A percentile compares a stretch with the other conserved stretches of the same genome.
phyloP scores from a whole-genome alignment of 2,113 vertebrate genomes.

The Pterophyllum scalare region DNA sequence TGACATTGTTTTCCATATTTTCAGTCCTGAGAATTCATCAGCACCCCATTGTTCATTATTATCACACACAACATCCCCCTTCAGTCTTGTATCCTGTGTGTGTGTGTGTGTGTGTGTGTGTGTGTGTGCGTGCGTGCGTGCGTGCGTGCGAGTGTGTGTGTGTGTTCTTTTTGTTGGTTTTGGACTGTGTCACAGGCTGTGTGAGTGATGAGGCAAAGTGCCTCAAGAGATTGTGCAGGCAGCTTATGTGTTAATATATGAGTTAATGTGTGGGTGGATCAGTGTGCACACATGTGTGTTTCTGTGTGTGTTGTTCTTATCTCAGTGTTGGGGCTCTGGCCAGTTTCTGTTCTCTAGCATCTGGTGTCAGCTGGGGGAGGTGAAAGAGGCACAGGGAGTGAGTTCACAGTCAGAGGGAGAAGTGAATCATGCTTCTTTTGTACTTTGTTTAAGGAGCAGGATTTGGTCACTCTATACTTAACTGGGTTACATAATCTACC shows the following conservation, averaged over 20 bases:
- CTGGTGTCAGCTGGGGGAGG: constrained; percentile 41
- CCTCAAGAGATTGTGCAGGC: not conserved
- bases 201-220: constrained; percentile 14
- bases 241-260: not conserved
- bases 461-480: not conserved
- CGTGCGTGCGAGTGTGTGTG: not conserved
- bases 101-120: not conserved
- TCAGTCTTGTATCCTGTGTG: constrained; percentile 45
- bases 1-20: constrained; percentile 27
- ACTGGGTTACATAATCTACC: constrained; percentile 17
- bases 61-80: constrained; percentile 58
- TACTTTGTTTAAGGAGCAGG: not conserved
- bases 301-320: constrained; percentile 17
- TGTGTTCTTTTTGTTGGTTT: constrained; percentile 21
- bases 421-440: constrained; percentile 40
- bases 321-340: constrained; percentile 37
- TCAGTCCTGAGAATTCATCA: constrained; percentile 20
- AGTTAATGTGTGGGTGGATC: not conserved
- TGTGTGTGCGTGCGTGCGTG: too few species aligned
- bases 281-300: not conserved
- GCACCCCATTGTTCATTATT: constrained; percentile 64
- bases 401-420: constrained; percentile 40
- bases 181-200: not conserved
- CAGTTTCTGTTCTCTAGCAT: constrained; percentile 46
- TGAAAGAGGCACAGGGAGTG: constrained; percentile 16